These are phyloP conservation scores for Drosophila ercepeae DNA, from an alignment of 1,140 invertebrate species.

Conservation along the genomic window DNA sequence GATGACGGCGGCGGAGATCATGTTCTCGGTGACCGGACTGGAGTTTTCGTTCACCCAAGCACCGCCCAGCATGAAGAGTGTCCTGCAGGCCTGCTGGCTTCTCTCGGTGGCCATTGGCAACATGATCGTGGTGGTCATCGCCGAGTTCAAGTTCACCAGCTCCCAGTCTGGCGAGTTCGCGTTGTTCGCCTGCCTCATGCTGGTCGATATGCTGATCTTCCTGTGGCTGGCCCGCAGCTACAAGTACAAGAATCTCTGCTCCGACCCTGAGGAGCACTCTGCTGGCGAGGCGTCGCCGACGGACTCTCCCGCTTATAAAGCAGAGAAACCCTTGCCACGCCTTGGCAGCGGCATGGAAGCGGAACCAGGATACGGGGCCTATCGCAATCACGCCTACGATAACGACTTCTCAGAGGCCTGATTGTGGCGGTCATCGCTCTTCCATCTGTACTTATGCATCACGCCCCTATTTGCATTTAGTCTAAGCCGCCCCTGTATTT, in stretches of 20 bases:
- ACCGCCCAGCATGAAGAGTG: conserved; percentile 94
- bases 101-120: conserved; percentile 96
- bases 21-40: conserved; percentile 96
- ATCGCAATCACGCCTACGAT: conserved; percentile 49
- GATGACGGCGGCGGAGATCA: conserved; percentile 91
- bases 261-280: not conserved
- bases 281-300: not conserved
- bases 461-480: conserved; percentile 1
- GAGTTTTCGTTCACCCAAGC: conserved; percentile 96
- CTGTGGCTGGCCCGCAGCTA: conserved; percentile 89
- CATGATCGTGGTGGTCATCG: conserved; percentile 94
- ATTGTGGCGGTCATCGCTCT: not conserved
- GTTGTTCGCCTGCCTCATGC: conserved; percentile 93
- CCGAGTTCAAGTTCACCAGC: conserved; percentile 75
- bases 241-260: conserved; percentile 77
- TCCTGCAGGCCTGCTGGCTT: conserved; percentile 95
- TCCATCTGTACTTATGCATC: not conserved
- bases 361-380: conserved; percentile 33
- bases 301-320: no score
- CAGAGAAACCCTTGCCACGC: not conserved
- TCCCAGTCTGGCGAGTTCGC: conserved; percentile 90
- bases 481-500: conserved; percentile 25
- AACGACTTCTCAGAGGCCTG: conserved; percentile 42
- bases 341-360: not conserved
- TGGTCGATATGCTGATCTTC: conserved; percentile 92